Percentiles rank a stretch among this genome's conserved stretches.
These are phyloP conservation scores for Plodia interpunctella DNA, from an alignment of 1,140 invertebrate genomes.

Conservation along the genomic window DNA sequence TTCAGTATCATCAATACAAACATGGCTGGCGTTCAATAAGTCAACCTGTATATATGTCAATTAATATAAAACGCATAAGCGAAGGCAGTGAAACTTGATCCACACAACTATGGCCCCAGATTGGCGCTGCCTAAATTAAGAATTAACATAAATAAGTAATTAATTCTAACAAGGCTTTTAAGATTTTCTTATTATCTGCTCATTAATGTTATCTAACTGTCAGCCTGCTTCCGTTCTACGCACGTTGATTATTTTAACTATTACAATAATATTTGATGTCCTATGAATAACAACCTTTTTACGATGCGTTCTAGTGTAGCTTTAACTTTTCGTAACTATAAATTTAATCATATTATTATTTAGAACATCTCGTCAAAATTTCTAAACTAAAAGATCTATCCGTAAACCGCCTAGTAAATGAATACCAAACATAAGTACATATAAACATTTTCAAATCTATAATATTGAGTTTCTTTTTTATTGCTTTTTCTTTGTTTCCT, in stretches of 20 bases:
- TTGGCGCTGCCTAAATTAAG: neutral
- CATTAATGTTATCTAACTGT: neutral
- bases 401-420: too few species aligned
- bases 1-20: neutral
- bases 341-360: too few species aligned
- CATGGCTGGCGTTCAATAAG: too few species aligned
- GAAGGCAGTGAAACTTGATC: neutral
- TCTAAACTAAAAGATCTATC: too few species aligned
- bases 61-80: neutral
- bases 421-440: too few species aligned
- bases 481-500: too few species aligned
- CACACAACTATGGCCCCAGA: neutral
- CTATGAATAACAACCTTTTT: neutral
- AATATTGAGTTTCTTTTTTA: too few species aligned
- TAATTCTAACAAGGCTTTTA: neutral
- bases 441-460: too few species aligned
- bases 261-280: neutral
- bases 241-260: neutral
- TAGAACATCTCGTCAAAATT: too few species aligned
- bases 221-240: conserved; percentile 1
- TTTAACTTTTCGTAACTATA: too few species aligned
- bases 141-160: conserved; percentile 6
- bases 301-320: too few species aligned
- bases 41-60: neutral
- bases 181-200: neutral